Conservation (phyloP, 2,888 invertebrate species). For the Torymus tubicola region DNA sequence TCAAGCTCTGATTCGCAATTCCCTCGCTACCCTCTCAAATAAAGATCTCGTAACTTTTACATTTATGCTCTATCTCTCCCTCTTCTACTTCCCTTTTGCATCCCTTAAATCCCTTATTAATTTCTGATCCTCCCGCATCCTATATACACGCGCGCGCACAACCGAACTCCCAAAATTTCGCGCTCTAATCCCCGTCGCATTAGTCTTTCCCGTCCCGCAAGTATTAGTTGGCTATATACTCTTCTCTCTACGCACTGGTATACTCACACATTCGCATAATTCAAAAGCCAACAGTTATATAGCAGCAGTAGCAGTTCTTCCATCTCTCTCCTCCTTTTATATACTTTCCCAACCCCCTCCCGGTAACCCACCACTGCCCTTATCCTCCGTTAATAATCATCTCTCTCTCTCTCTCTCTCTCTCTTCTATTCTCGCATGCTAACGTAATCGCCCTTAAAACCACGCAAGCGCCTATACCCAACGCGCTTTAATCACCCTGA, state of each 20-base stretch:
- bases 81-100: not conserved
- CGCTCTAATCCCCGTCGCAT: slow-evolving; percentile 44
- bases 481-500: slow-evolving; percentile 16
- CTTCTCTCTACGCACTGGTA: not conserved
- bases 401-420: no score
- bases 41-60: slow-evolving; percentile 38
- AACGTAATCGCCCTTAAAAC: slow-evolving; percentile 28
- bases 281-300: slow-evolving; percentile 20
- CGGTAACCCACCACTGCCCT: not conserved
- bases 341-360: slow-evolving; percentile 2
- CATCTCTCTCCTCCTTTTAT: not conserved
- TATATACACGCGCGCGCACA: not conserved
- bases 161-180: slow-evolving; percentile 33
- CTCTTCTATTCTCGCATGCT: no score
- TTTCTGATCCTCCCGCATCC: not conserved
- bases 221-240: slow-evolving; percentile 27
- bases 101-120: slow-evolving; percentile 47
- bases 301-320: no score
- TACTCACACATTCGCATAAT: slow-evolving; percentile 28
- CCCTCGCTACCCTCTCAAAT: not conserved
- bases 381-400: slow-evolving; percentile 7
- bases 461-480: not conserved
- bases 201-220: not conserved
- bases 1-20: no score
- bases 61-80: not conserved